Conservation (phyloP, 1,140 invertebrate species). For the Condylostylus longicornis region DNA sequence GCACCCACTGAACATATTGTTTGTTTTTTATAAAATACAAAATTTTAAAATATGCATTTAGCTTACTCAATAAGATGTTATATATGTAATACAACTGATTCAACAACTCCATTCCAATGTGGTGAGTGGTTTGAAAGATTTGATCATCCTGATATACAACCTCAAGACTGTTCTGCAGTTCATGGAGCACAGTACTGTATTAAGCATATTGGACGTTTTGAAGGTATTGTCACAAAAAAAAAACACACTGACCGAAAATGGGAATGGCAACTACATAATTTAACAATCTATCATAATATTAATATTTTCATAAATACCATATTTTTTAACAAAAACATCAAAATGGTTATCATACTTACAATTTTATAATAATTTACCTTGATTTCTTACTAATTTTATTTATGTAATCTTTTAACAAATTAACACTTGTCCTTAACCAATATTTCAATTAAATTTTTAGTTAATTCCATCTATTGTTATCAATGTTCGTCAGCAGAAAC, state of each 20-base stretch:
- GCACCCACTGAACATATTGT: too few species aligned
- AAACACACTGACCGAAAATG: too few species aligned
- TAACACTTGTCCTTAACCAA: not conserved
- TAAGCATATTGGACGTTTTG: constrained; percentile 84
- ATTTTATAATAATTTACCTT: not conserved
- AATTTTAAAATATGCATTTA: too few species aligned
- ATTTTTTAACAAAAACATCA: too few species aligned
- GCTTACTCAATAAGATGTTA: constrained; percentile 63
- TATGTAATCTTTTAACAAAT: not conserved
- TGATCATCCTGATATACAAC: constrained; percentile 47
- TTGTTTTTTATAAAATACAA: not conserved
- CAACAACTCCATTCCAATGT: constrained; percentile 66
- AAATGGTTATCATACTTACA: too few species aligned
- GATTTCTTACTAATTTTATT: too few species aligned
- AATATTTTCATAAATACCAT: too few species aligned
- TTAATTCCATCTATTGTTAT: constrained; percentile 53
- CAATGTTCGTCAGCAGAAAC: constrained; percentile 60
- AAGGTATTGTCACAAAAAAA: constrained; percentile 48
- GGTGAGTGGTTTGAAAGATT: constrained; percentile 61
- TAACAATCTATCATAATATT: too few species aligned
- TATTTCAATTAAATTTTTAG: too few species aligned
- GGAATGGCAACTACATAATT: too few species aligned
- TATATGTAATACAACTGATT: constrained; percentile 72
- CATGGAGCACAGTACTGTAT: constrained; percentile 78
- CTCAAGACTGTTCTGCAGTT: constrained; percentile 59